Evolutionary conservation across 1,140 invertebrate species (phyloP).

Genomic region (Scaptomyza pallida): DNA sequence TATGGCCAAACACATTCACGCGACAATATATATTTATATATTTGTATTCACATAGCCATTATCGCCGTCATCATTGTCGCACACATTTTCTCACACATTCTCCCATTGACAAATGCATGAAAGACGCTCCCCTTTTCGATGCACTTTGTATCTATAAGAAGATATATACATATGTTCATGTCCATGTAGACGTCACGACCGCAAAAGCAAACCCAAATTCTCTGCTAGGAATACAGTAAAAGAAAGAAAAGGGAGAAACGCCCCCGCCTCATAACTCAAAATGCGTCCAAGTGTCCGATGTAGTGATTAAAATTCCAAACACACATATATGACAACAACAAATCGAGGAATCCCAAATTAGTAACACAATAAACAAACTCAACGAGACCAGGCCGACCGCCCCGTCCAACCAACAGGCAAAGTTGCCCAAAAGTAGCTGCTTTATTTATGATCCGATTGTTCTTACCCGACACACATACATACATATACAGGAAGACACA

Average conservation of each 20-base stretch:
- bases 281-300: constrained; percentile 57
- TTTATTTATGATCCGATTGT: constrained; percentile 76
- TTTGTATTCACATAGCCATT: constrained; percentile 28
- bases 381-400: constrained; percentile 55
- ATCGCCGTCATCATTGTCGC: constrained; percentile 47
- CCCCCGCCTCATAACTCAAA: constrained; percentile 75
- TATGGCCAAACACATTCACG: constrained; percentile 55
- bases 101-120: constrained; percentile 59
- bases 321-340: constrained; percentile 47
- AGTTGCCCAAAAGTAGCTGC: constrained; percentile 69
- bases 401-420: constrained; percentile 30
- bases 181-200: constrained; percentile 40
- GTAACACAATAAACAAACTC: constrained; percentile 80
- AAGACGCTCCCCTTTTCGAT: constrained; percentile 18
- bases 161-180: constrained; percentile 10
- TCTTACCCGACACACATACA: constrained; percentile 28
- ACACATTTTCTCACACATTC: constrained; percentile 76
- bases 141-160: background rate
- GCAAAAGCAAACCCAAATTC: constrained; percentile 64
- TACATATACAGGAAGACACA: background rate
- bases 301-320: constrained; percentile 75
- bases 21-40: constrained; percentile 5
- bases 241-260: background rate
- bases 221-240: constrained; percentile 5
- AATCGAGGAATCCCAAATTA: constrained; percentile 76